Evolutionary conservation across 2,113 vertebrate genomes (phyloP), one percentile per base, ranked within the genome.

Genomic region (Erinaceus europaeus): DNA sequence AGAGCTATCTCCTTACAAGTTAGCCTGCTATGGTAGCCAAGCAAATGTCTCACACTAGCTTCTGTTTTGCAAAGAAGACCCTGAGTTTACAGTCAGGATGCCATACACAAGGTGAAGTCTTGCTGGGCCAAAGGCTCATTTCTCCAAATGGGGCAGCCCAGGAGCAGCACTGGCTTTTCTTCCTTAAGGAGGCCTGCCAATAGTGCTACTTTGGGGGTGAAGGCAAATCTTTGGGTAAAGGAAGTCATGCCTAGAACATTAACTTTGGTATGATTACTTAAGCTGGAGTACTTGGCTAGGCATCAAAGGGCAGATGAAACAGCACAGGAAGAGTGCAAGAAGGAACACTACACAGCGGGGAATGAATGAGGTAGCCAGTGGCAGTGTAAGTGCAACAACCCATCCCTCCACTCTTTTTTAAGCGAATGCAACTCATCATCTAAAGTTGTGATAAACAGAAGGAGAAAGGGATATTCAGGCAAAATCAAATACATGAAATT

Each of bases 351-450:
- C 15, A 13, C 1, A 2, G 12, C 17, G 44, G 23, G 21, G 59
- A 18, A 29, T 29, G n/a, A 32, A 81, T 2, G 29, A 84, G 42
- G 74, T 27, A 32, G 23, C 25, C 44, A 36, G 76, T 0, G 27
- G n/a, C 23, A 15, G 0, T 53, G 38, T 3, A 14, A 1, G 3
- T 20, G 4, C 2, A 38, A 9, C 38, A 11, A 17, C 21, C 40
- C 21, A 9, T 2, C 1, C 12, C 11, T 62, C 29, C 44, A 6
- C 3, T 42, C 65, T 50, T 65, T 18, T 87, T 48, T 42, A 3
- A 40, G 76, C 42, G 27, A 15, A 59, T 64, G 86, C 23, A 72
- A 76, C 50, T 72, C 89, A 62, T 72, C 89, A 62, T 65, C 40
- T 53, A 38, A 81, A 85, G 29, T 67, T 48, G 36, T 64, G 52